These are phyloP conservation scores for Meteorus cinctellus DNA, from an alignment of 2,888 invertebrate species.

Conservation along the genomic window DNA sequence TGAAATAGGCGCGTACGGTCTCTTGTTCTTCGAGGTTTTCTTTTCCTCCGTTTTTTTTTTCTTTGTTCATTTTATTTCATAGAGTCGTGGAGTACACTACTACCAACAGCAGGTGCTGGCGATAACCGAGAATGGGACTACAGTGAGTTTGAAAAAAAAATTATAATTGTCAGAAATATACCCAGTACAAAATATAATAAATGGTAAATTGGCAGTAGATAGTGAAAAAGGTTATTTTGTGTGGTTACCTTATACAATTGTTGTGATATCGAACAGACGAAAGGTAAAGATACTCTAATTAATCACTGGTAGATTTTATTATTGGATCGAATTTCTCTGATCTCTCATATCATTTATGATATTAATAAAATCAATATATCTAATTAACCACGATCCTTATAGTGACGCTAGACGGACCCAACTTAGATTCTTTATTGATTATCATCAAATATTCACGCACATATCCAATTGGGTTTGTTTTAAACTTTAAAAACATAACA, in stretches of 20 bases:
- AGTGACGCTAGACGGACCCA: background rate
- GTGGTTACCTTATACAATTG: background rate
- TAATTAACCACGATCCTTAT: background rate
- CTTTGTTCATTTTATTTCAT: conserved; percentile 65
- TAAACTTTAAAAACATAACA: background rate
- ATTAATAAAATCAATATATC: background rate
- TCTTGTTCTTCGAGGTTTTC: conserved; percentile 20
- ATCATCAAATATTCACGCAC: background rate
- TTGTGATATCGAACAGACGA: background rate
- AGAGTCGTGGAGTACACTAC: conserved; percentile 73
- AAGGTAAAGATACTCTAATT: background rate
- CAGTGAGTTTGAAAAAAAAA: conserved; percentile 65
- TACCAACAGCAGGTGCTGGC: conserved; percentile 71
- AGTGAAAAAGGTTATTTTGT: background rate
- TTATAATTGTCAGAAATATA: conserved; percentile 11
- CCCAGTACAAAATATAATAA: conserved; percentile 9
- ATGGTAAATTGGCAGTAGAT: conserved; percentile 12
- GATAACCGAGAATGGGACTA: conserved; percentile 71
- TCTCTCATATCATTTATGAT: background rate
- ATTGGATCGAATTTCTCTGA: background rate
- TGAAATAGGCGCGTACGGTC: background rate
- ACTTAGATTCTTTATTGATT: background rate
- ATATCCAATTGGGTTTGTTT: background rate
- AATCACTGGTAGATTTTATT: background rate
- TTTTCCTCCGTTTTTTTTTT: conserved; percentile 59